These are phyloP conservation scores for Tineola bisselliella DNA, from an alignment of 2,888 invertebrate genomes.

Conservation along the genomic window DNA sequence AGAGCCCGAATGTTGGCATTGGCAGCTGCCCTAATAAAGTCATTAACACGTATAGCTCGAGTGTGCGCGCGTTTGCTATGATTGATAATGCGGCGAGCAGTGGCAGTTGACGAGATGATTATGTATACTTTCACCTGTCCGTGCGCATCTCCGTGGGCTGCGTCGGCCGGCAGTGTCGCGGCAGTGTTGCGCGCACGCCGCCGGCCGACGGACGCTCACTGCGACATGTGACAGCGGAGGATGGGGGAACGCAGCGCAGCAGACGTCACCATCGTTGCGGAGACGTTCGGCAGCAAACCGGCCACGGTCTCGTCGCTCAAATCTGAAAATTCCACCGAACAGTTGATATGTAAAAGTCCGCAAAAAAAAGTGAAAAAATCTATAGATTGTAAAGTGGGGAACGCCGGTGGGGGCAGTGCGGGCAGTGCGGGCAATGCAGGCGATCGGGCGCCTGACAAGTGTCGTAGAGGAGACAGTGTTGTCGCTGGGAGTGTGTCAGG, in stretches of 20 bases:
- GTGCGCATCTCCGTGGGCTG: no score
- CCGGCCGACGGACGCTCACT: slow-evolving; percentile 12
- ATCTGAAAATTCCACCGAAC: slow-evolving; percentile 67
- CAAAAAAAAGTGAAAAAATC: slow-evolving; percentile 34
- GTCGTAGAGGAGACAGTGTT: slow-evolving; percentile 29
- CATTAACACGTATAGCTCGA: no score
- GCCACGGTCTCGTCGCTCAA: slow-evolving; percentile 59
- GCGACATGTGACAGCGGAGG: slow-evolving; percentile 10
- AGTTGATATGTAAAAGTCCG: slow-evolving; percentile 66
- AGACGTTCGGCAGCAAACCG: slow-evolving; percentile 31
- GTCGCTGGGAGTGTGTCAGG: slow-evolving; percentile 69
- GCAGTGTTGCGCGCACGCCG: slow-evolving; percentile 4
- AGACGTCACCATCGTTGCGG: slow-evolving; percentile 26
- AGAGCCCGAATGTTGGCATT: no score
- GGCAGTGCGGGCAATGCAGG: slow-evolving; percentile 25
- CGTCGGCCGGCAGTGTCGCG: not conserved
- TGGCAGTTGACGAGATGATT: not conserved
- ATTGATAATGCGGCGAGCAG: no score
- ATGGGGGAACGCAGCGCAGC: slow-evolving; percentile 2
- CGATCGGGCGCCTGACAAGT: no score
- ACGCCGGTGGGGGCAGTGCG: slow-evolving; percentile 48
- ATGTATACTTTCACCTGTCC: slow-evolving; percentile 1
- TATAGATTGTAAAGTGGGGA: slow-evolving; percentile 35
- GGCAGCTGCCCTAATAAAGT: no score
- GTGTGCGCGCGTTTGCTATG: no score